A percentile compares a stretch with the other conserved stretches of the same genome.
These are phyloP conservation scores for Limanda limanda DNA, from an alignment of 2,113 vertebrate species.

Conservation along the genomic window DNA sequence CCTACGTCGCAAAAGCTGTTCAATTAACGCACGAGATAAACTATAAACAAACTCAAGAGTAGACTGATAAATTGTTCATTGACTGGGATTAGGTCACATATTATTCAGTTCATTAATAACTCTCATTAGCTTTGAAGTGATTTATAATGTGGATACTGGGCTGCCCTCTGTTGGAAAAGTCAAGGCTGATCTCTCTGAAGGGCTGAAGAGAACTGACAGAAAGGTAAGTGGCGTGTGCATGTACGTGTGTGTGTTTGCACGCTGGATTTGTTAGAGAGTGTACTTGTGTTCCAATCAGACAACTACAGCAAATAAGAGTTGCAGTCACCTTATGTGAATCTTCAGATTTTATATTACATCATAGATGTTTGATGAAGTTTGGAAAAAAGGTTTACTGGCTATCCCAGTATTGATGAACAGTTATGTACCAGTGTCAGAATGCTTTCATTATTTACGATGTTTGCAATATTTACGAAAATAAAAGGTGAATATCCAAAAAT, in stretches of 20 bases:
- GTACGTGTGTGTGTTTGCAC: neutral
- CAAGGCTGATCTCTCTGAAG: neutral
- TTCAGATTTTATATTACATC: no score
- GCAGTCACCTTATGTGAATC: no score
- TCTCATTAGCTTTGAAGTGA: neutral
- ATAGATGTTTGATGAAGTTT: no score
- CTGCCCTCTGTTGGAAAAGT: constrained; percentile 1
- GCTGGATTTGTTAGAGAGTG: neutral
- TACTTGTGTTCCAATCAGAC: neutral
- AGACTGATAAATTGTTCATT: neutral
- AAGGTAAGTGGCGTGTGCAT: neutral
- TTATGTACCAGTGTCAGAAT: no score
- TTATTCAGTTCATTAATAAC: neutral
- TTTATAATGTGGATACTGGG: neutral
- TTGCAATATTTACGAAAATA: no score
- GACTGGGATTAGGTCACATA: neutral
- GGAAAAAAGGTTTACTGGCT: no score
- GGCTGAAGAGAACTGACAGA: neutral
- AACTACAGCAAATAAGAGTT: neutral
- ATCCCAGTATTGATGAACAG: no score
- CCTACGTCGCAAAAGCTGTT: neutral
- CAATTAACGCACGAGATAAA: neutral
- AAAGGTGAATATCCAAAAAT: neutral
- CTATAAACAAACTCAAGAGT: neutral
- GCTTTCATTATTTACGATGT: no score